Evolutionary conservation across 2,888 invertebrate genomes (phyloP).

Genomic region (Apocheima hispidaria): DNA sequence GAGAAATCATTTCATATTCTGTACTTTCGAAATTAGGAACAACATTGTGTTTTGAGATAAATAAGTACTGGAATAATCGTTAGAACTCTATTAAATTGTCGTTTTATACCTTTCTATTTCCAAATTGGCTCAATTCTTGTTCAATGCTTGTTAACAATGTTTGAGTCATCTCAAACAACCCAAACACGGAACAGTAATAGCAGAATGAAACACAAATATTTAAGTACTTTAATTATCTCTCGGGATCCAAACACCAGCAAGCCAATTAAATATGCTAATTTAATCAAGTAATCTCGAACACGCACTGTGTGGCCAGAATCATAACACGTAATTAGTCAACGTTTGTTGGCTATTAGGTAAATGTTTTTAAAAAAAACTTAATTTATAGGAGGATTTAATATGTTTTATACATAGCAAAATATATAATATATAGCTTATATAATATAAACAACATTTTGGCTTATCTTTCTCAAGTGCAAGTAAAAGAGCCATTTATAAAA

Average conservation of each 20-base stretch:
- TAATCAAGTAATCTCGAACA: conserved; percentile 33
- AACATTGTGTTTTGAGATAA: not conserved
- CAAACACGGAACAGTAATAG: conserved; percentile 14
- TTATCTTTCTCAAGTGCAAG: not conserved
- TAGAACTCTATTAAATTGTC: not conserved
- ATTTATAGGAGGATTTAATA: not conserved
- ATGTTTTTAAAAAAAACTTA: not conserved
- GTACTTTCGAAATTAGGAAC: too few relatives aligned
- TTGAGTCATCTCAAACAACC: not conserved
- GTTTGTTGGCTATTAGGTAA: not conserved
- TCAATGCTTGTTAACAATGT: conserved; percentile 4
- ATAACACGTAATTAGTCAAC: conserved; percentile 28
- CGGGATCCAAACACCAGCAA: conserved; percentile 30
- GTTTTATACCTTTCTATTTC: not conserved
- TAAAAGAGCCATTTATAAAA: conserved; percentile 11
- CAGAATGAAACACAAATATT: conserved; percentile 33
- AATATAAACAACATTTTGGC: not conserved
- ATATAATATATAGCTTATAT: too few relatives aligned
- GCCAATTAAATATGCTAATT: conserved; percentile 42
- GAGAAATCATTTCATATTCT: too few relatives aligned
- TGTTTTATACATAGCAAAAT: not conserved
- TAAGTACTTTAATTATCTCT: conserved; percentile 28
- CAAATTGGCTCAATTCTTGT: not conserved
- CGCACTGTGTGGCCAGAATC: conserved; percentile 19
- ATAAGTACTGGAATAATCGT: not conserved